Conservation (phyloP, 2,113 vertebrate genomes). For the Athene noctua region DNA sequence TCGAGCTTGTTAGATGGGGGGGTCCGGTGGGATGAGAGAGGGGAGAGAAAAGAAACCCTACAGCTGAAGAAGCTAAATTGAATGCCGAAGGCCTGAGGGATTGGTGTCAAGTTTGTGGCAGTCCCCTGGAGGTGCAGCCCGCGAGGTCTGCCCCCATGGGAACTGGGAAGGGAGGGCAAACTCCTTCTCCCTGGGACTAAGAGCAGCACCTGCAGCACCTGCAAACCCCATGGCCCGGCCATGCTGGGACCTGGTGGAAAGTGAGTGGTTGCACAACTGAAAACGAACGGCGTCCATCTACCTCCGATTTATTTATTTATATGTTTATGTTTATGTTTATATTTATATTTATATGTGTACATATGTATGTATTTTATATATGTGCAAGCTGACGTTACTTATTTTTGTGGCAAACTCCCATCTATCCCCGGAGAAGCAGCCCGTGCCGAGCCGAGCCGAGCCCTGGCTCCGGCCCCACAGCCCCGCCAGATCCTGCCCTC, state of each 20-base stretch:
- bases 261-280: not conserved
- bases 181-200: not conserved
- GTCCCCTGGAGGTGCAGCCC: not conserved
- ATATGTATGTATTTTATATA: not conserved
- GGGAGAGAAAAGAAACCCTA: not conserved
- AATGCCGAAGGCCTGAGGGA: fast-evolving
- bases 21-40: too few species aligned
- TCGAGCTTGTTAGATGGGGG: not conserved
- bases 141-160: fast-evolving
- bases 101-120: not conserved
- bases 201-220: not conserved
- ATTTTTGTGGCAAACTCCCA: not conserved
- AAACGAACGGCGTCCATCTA: fast-evolving
- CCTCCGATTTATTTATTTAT: not conserved
- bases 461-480: not conserved
- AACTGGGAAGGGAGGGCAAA: not conserved
- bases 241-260: fast-evolving
- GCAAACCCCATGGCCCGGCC: fast-evolving
- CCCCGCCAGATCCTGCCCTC: not conserved
- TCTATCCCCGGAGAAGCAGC: not conserved
- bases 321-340: not conserved
- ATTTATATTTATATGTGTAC: not conserved
- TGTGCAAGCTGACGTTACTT: fast-evolving
- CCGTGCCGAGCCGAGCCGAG: too few species aligned
- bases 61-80: not conserved